phyloP scores from a whole-genome alignment of 23 tunicate genomes.

The Botrylloides violaceus region DNA sequence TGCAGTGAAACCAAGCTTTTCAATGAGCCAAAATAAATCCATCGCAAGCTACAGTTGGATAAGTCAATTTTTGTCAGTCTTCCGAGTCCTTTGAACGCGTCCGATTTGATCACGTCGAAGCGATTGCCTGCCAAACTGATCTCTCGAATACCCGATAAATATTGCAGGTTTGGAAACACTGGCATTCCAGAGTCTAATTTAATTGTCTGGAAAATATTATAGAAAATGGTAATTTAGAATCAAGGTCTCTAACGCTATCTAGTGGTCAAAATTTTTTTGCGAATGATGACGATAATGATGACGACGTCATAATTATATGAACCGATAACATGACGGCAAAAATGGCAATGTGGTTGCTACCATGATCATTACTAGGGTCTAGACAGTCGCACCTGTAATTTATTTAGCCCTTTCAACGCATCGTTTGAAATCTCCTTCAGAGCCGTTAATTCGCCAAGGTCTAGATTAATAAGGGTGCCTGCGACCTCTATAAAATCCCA shows the following conservation, averaged over 20 bases:
- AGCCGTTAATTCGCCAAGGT: constrained; percentile 51
- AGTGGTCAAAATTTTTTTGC: no score
- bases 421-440: constrained; percentile 34
- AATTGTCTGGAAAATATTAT: constrained; percentile 36
- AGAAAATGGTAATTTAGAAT: no score
- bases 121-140: constrained; percentile 41
- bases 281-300: no score
- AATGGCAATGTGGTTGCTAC: no score
- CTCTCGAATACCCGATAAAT: constrained; percentile 16
- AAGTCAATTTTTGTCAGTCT: constrained; percentile 22
- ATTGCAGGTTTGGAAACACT: constrained; percentile 35
- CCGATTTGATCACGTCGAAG: constrained; percentile 7
- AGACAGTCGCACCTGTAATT: constrained; percentile 33
- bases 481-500: constrained; percentile 33
- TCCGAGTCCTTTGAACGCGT: constrained; percentile 30
- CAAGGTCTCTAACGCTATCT: no score
- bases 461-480: constrained; percentile 27
- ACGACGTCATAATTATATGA: no score
- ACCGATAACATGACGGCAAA: no score
- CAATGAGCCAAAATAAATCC: constrained; percentile 31
- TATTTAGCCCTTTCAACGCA: constrained; percentile 32
- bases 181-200: constrained; percentile 42
- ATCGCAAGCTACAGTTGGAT: constrained; percentile 26
- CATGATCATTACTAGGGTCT: no score
- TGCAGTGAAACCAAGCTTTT: constrained; percentile 25